These are phyloP conservation scores for Hirtodrosophila trivittata DNA, from an alignment of 2,888 invertebrate species.

Conservation along the genomic window DNA sequence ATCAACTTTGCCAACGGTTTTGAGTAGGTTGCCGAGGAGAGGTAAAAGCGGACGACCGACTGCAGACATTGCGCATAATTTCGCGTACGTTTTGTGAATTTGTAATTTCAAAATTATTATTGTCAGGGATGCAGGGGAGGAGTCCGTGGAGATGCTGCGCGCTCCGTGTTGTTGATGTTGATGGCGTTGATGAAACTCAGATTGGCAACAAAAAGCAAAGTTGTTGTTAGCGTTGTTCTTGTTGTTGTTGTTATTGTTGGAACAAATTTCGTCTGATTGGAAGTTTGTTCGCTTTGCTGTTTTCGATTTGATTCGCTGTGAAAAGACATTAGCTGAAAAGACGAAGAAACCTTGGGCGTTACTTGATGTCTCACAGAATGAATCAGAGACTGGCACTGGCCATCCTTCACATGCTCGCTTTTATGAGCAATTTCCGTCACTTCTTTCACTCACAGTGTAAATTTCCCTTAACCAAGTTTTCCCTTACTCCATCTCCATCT, in stretches of 20 bases:
- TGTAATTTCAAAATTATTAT: slow-evolving; percentile 78
- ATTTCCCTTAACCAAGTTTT: slow-evolving; percentile 29
- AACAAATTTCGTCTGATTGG: slow-evolving; percentile 75
- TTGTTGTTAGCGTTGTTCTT: slow-evolving; percentile 5
- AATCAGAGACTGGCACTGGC: neutral
- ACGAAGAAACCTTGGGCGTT: slow-evolving; percentile 30
- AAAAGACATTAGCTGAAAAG: slow-evolving; percentile 55
- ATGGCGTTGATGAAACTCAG: slow-evolving; percentile 48
- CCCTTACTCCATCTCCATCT: slow-evolving; percentile 4
- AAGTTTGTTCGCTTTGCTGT: slow-evolving; percentile 44
- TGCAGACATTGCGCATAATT: slow-evolving; percentile 77
- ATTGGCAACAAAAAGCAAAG: slow-evolving; percentile 26
- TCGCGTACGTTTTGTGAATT: slow-evolving; percentile 82
- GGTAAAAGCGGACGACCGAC: slow-evolving; percentile 28
- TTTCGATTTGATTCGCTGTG: slow-evolving; percentile 70
- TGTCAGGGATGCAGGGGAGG: slow-evolving; percentile 47
- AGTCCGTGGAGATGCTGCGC: slow-evolving; percentile 31
- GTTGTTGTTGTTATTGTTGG: slow-evolving; percentile 41
- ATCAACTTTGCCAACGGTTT: slow-evolving; percentile 33
- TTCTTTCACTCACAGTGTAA: slow-evolving; percentile 11
- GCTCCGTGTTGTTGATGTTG: slow-evolving; percentile 18
- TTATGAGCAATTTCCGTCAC: slow-evolving; percentile 16
- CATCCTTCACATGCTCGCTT: neutral
- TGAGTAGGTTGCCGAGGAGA: slow-evolving; percentile 19
- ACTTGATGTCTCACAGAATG: slow-evolving; percentile 10